These are phyloP conservation scores for Ormyrus thymus DNA, from an alignment of 2,888 invertebrate species.

Conservation along the genomic window DNA sequence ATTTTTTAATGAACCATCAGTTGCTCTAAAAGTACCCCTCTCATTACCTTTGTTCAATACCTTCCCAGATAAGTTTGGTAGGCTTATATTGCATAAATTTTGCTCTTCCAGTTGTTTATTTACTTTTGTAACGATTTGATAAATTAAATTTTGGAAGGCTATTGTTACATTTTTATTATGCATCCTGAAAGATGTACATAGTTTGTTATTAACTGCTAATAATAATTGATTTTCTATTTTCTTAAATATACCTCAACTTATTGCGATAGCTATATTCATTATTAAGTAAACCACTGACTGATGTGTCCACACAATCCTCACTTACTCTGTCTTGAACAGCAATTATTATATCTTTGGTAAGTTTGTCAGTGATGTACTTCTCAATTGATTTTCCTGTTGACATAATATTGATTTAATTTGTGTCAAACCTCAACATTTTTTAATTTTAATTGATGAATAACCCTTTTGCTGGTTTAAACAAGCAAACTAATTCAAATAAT, in stretches of 20 bases:
- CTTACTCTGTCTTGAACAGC: constrained; percentile 52
- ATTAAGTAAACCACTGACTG: constrained; percentile 50
- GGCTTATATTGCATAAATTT: constrained; percentile 16
- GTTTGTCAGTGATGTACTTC: constrained; percentile 47
- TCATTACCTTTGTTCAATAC: constrained; percentile 40
- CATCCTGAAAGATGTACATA: constrained; percentile 42
- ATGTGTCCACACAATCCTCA: constrained; percentile 51
- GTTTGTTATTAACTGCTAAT: not conserved
- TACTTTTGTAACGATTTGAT: constrained; percentile 34
- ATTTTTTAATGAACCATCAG: constrained; percentile 35
- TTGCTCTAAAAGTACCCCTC: constrained; percentile 46
- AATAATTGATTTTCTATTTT: constrained; percentile 3
- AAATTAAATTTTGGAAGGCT: constrained; percentile 41
- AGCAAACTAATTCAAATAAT: constrained; percentile 8
- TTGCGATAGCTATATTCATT: constrained; percentile 54
- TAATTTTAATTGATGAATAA: constrained; percentile 19
- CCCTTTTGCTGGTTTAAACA: constrained; percentile 28
- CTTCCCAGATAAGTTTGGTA: constrained; percentile 48
- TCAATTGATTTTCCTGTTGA: constrained; percentile 53
- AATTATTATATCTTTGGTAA: constrained; percentile 52
- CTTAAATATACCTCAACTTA: constrained; percentile 49
- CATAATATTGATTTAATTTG: constrained; percentile 44
- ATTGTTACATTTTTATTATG: constrained; percentile 42
- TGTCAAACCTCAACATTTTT: constrained; percentile 9
- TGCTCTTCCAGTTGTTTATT: constrained; percentile 39